Evolutionary conservation across 2,797 vertebrate genomes (phyloP).

Genomic region (Amblyopsis hoosieri): DNA sequence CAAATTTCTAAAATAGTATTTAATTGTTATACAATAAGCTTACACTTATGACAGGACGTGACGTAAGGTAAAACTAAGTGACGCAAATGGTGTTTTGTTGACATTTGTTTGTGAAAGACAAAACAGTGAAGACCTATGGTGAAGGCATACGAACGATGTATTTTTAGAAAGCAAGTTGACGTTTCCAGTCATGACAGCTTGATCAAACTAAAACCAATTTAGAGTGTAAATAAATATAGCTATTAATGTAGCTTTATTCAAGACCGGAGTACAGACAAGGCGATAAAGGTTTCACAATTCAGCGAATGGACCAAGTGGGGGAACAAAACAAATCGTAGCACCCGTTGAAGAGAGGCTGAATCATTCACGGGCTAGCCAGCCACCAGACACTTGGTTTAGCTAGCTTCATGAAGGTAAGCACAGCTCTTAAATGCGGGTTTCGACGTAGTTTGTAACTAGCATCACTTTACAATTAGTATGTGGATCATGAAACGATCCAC

Average conservation of each 20-base stretch:
- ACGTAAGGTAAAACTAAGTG: constrained; percentile 15
- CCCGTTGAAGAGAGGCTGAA: constrained; percentile 65
- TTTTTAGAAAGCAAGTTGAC: constrained; percentile 39
- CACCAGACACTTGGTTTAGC: constrained; percentile 1
- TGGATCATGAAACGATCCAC: constrained; percentile 19
- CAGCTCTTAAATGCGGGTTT: neutral
- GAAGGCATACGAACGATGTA: constrained; percentile 38
- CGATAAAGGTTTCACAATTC: constrained; percentile 24
- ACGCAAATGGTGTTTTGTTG: constrained; percentile 74
- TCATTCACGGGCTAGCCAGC: constrained; percentile 59
- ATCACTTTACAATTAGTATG: constrained; percentile 1
- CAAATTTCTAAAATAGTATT: no score
- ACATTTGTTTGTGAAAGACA: constrained; percentile 78
- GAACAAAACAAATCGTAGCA: constrained; percentile 73
- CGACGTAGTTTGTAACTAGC: no score
- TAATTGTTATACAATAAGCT: no score
- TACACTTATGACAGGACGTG: constrained; percentile 50
- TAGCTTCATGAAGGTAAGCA: neutral
- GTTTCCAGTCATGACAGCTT: neutral
- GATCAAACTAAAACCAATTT: neutral
- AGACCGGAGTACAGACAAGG: neutral
- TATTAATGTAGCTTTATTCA: neutral
- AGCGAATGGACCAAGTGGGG: constrained; percentile 54
- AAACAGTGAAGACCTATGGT: constrained; percentile 54
- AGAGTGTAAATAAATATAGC: neutral